phyloP scores from a whole-genome alignment of 2,888 invertebrate species.

The Apodemia zela region DNA sequence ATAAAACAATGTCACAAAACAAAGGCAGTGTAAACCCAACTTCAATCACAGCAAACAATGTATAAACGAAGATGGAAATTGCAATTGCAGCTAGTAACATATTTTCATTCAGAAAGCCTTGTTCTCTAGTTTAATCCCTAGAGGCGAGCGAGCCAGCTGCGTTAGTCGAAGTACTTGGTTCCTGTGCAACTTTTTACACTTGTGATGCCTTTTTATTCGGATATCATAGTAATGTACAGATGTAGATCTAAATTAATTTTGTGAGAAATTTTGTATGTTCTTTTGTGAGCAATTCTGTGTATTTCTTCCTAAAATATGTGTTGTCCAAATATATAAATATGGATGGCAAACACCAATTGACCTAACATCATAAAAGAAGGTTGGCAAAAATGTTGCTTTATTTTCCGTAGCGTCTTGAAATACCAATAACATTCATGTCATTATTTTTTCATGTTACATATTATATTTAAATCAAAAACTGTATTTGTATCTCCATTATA shows the following conservation, averaged over 20 bases:
- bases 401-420: no score
- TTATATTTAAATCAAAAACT: no score
- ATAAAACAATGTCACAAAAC: not conserved
- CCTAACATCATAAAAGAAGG: no score
- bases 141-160: constrained; percentile 30
- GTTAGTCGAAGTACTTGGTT: constrained; percentile 38
- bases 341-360: no score
- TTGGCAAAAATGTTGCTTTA: no score
- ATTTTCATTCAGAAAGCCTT: constrained; percentile 32
- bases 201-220: constrained; percentile 24
- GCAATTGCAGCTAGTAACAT: constrained; percentile 24
- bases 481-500: no score
- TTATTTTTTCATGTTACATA: no score
- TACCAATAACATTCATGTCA: no score
- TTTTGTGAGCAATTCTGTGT: no score
- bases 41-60: constrained; percentile 15
- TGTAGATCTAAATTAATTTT: not conserved
- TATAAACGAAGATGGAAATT: constrained; percentile 27
- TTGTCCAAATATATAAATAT: no score
- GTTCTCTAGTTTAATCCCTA: constrained; percentile 36
- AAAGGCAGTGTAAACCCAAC: not conserved
- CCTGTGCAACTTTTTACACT: constrained; percentile 35
- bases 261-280: no score
- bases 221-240: not conserved
- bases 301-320: no score